Conservation (phyloP, 2,888 invertebrate species). For the Dryococelus australis region DNA sequence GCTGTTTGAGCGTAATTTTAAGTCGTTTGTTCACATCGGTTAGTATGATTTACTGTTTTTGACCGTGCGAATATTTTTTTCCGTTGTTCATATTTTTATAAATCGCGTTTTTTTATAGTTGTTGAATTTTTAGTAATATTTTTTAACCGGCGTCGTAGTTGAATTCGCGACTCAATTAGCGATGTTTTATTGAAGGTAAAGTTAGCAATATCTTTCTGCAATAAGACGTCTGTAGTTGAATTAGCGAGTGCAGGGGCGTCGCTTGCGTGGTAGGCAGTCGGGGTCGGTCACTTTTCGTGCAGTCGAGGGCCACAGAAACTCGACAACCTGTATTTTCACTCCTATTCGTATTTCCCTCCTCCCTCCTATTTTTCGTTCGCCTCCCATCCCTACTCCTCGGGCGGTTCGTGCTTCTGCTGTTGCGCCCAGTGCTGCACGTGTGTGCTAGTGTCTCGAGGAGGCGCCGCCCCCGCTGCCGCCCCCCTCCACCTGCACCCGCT, state of each 20-base stretch:
- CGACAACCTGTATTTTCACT: slow-evolving; percentile 46
- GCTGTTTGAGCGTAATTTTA: not conserved
- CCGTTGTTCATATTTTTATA: slow-evolving; percentile 24
- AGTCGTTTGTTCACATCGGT: not conserved
- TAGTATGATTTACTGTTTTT: slow-evolving; percentile 2
- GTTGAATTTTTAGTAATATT: slow-evolving; percentile 4
- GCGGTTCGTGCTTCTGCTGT: slow-evolving; percentile 39
- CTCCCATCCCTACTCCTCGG: slow-evolving; percentile 34
- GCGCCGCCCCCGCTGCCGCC: slow-evolving; percentile 29
- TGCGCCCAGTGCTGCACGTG: slow-evolving; percentile 42
- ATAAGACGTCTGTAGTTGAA: not conserved
- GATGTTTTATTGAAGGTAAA: not conserved
- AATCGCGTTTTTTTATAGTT: not conserved
- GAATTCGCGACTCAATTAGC: not conserved
- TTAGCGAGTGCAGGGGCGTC: not conserved
- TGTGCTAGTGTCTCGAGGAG: slow-evolving; percentile 36
- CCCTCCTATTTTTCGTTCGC: slow-evolving; percentile 39
- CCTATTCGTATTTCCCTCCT: slow-evolving; percentile 41
- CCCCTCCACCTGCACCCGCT: slow-evolving; percentile 33
- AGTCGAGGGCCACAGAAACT: slow-evolving; percentile 19
- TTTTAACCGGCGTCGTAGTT: not conserved
- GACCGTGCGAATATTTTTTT: not conserved
- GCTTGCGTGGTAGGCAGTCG: not conserved
- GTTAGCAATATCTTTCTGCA: not conserved
- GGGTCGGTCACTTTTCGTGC: not conserved